Evolutionary conservation across 2,797 vertebrate species (phyloP), one percentile per base, ranked within the genome.

Genomic region (Megalops cyprinoides): DNA sequence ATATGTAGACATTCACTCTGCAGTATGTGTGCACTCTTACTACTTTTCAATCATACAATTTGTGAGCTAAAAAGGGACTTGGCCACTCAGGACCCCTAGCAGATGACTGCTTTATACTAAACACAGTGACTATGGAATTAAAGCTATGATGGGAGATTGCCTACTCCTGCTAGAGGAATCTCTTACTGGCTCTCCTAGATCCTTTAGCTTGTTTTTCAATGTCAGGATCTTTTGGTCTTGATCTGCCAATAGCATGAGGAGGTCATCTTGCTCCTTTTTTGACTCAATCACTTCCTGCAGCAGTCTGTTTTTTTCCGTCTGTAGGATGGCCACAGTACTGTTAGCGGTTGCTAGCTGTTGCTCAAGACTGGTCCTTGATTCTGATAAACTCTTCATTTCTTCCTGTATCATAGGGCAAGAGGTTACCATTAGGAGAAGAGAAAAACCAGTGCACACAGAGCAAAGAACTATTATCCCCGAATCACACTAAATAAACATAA

Each of bases 191-290:
- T 97, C 92, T 85, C 98, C 98, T 34, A 98, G 94, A 71, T 93
- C 94, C 91, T 97, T 98, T 82, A 99, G 90, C 82, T 79, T 97
- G 78, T 92, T 91, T 89, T 96, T 98, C 75, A 99, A 91, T 0
- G 81, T 87, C 83, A 94, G 81, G 73, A 99, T 97, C 86, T 99
- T 99, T 94, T 98, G 97, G 91, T 99, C 98, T 89, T 99, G 98
- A 91, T 99, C 98, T 0, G 98, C 98, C 78, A 99, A 90, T 82
- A 99, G 95, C 91, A 99, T 96, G 76, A 99, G 92, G 25, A 99
- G 95, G 88, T 99, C 98, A 34, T 99, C 98, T 87, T 99, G 98
- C 79, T 99, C 98, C 87, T 98, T 99, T 90, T 97, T 98, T 6
- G 97, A 97, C 82, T 98, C 97, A 0, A 93, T 90, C 31, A 99